Conservation (phyloP, 2,797 vertebrate species). For the Heterohyrax brucei region DNA sequence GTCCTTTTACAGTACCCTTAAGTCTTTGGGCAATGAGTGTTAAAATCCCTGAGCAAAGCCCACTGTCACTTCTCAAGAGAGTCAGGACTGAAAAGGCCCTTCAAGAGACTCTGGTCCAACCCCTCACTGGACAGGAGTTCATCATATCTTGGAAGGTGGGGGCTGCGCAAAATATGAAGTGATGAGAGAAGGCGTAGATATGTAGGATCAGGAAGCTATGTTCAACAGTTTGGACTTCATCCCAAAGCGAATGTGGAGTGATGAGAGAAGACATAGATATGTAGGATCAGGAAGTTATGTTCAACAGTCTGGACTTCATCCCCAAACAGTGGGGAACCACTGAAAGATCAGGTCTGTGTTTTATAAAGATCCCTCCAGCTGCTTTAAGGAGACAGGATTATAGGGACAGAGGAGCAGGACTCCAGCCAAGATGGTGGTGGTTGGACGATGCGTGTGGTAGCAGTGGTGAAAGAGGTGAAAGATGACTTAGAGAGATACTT, state of each 20-base stretch:
- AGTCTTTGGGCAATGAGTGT: neutral
- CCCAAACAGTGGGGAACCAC: neutral
- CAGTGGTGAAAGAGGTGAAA: neutral
- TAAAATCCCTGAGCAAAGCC: neutral
- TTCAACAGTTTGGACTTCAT: neutral
- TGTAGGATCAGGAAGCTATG: accelerated
- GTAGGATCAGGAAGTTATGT: accelerated
- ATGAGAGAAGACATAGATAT: neutral
- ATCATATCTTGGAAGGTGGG: neutral
- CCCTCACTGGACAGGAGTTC: neutral
- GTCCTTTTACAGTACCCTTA: neutral
- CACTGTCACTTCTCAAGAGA: neutral
- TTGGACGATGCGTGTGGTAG: neutral
- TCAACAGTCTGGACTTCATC: neutral
- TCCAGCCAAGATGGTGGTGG: neutral
- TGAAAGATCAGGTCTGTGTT: neutral
- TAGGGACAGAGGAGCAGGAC: neutral
- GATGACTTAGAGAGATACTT: neutral
- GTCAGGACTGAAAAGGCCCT: neutral
- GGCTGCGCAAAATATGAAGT: neutral
- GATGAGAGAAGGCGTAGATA: neutral
- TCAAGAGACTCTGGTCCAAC: neutral
- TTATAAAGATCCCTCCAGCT: neutral
- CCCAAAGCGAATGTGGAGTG: neutral
- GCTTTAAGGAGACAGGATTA: neutral